Base-by-base conservation (phyloP, 2,113 vertebrate species). In the Solea solea region DNA sequence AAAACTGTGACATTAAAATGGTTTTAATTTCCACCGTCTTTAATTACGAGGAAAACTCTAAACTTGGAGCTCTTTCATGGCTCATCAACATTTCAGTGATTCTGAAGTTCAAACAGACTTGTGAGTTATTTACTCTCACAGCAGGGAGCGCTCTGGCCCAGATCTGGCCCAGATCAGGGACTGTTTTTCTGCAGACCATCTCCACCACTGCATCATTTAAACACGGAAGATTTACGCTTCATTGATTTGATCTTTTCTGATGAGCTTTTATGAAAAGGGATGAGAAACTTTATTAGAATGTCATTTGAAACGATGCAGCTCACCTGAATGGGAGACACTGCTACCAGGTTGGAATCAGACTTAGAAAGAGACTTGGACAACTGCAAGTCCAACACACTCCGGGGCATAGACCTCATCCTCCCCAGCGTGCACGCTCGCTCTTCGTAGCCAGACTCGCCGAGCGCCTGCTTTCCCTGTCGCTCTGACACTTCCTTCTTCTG, bases 351-450 rank as follows among this genome's bases (percentile, higher is more conserved):
- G 67, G 97, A 98, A 76, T 99, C 97, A 0, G 97, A 98, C 88
- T 98, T 98, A 0, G 97, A 99, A 77, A 99, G 93, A 50, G 83
- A 95, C 92, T 96, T 96, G 76, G 95, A 96, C 74, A 97, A 93
- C 81, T 97, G 96, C 90, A 96, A 93, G 85, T 98, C 97, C 64
- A 97, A 86, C 69, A 97, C 91, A 27, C 94, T 95, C 85, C 95
- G 96, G 62, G 96, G 96, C 72, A 96, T 90, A 1, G 97, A 96
- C 60, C 96, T 94, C 93, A 98, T 98, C 90, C 97, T 96, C 58
- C 97, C 97, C 49, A 98, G 93, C 0, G 97, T 98, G 89, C 96
- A 97, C 0, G 97, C 96, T 76, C 97, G 90, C 74, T 98, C 97
- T 77, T 98, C 96, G 91, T 94, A 95, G 44, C 87, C 84, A 12